These are phyloP conservation scores for Elaphurus davidianus DNA, from an alignment of 2,113 vertebrate genomes.

Conservation along the genomic window DNA sequence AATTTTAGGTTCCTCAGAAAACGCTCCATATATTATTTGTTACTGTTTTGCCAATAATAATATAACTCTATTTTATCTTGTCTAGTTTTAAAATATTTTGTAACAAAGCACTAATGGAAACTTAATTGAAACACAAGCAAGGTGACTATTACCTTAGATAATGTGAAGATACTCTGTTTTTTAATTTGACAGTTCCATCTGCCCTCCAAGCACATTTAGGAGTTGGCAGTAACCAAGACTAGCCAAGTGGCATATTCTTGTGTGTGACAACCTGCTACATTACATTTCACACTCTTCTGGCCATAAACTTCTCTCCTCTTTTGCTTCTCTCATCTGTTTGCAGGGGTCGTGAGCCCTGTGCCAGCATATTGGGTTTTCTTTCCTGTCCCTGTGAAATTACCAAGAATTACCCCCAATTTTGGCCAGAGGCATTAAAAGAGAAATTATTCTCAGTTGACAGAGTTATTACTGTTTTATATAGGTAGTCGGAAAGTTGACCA, in stretches of 20 bases:
- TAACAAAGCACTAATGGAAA: neutral
- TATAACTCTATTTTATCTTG: neutral
- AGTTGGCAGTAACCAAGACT: neutral
- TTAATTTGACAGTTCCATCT: neutral
- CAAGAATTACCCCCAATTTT: neutral
- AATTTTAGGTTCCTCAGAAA: constrained; percentile 16
- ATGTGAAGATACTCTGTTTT: neutral
- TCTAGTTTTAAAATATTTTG: constrained; percentile 26
- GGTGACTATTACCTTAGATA: neutral
- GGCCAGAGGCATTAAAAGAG: neutral
- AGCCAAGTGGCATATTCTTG: neutral
- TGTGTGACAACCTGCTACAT: neutral
- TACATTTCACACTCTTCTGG: neutral
- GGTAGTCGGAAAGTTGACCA: neutral
- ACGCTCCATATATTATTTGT: neutral
- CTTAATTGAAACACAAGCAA: constrained; percentile 13
- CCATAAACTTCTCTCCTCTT: neutral
- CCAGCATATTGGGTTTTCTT: neutral
- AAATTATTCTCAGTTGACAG: constrained; percentile 17
- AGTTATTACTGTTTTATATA: constrained; percentile 1
- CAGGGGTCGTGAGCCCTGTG: neutral
- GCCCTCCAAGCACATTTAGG: neutral
- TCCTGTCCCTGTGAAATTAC: neutral
- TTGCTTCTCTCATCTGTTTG: neutral
- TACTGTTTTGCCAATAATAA: constrained; percentile 6